Percentiles rank a stretch among this genome's conserved stretches.
Conservation (phyloP, 1,140 invertebrate genomes). For the Linepithema humile region DNA sequence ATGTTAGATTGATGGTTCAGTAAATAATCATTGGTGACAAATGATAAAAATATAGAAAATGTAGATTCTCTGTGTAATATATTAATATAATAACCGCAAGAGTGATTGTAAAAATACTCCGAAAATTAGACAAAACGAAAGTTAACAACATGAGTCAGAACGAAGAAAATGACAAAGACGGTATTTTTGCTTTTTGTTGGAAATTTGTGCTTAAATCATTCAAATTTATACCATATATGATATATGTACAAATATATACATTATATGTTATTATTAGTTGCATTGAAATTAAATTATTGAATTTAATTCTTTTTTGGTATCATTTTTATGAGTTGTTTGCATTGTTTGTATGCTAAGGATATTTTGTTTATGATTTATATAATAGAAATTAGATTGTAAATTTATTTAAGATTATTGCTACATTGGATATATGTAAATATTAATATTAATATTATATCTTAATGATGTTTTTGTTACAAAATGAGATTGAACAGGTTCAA, state of each 20-base stretch:
- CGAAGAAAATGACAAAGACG: neutral
- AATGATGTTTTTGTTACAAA: neutral
- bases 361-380: neutral
- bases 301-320: neutral
- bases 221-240: neutral
- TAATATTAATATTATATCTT: too few species aligned
- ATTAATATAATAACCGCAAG: neutral
- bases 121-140: conserved; percentile 10
- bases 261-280: too few species aligned
- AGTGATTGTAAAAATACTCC: neutral
- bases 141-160: neutral
- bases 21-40: neutral
- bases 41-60: neutral
- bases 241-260: too few species aligned
- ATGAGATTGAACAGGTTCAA: neutral
- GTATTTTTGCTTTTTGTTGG: neutral
- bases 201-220: neutral
- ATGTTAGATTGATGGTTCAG: neutral
- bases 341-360: neutral
- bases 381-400: neutral
- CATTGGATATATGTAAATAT: neutral
- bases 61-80: neutral
- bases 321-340: neutral
- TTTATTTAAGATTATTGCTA: neutral
- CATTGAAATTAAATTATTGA: neutral